A percentile compares a stretch with the other conserved stretches of the same genome.
Conservation (phyloP, 2,113 vertebrate genomes). For the Thalassoma bifasciatum region DNA sequence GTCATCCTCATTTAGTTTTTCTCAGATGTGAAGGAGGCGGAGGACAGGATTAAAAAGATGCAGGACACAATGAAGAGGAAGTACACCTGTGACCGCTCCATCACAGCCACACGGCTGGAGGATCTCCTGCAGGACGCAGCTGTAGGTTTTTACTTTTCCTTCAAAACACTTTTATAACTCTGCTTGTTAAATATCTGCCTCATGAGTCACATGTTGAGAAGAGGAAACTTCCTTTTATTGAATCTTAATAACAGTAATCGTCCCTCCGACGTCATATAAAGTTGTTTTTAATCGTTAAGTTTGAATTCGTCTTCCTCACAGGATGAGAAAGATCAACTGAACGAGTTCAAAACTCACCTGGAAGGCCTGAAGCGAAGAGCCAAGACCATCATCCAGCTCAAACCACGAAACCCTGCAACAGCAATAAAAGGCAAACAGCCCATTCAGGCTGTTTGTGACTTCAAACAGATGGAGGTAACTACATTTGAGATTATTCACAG, state of each 20-base stretch:
- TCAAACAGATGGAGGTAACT: slow-evolving; percentile 94
- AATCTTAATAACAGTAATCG: not conserved
- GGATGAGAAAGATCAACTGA: slow-evolving; percentile 93
- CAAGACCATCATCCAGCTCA: slow-evolving; percentile 89
- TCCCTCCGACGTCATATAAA: not conserved
- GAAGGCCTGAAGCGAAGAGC: slow-evolving; percentile 87
- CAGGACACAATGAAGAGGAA: slow-evolving; percentile 90
- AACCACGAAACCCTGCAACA: slow-evolving; percentile 85
- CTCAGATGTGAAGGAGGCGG: slow-evolving; percentile 87
- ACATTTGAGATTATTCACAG: not conserved
- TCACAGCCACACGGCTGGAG: slow-evolving; percentile 90
- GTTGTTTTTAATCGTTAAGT: not conserved
- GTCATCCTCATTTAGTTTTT: slow-evolving; percentile 83
- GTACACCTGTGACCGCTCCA: slow-evolving; percentile 89
- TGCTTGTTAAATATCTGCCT: too few relatives aligned
- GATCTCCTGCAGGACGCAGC: slow-evolving; percentile 91
- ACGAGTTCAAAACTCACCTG: slow-evolving; percentile 86
- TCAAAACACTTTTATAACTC: too few relatives aligned
- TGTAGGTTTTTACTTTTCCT: slow-evolving; percentile 73
- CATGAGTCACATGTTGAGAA: not conserved
- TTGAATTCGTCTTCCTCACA: slow-evolving; percentile 47
- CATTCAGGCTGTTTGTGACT: slow-evolving; percentile 92
- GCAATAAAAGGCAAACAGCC: slow-evolving; percentile 82
- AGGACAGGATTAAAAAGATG: slow-evolving; percentile 88
- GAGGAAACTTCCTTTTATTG: not conserved